A percentile compares a stretch with the other conserved stretches of the same genome.
Conservation (phyloP, 2,113 vertebrate species). For the Brachypteracias leptosomus region DNA sequence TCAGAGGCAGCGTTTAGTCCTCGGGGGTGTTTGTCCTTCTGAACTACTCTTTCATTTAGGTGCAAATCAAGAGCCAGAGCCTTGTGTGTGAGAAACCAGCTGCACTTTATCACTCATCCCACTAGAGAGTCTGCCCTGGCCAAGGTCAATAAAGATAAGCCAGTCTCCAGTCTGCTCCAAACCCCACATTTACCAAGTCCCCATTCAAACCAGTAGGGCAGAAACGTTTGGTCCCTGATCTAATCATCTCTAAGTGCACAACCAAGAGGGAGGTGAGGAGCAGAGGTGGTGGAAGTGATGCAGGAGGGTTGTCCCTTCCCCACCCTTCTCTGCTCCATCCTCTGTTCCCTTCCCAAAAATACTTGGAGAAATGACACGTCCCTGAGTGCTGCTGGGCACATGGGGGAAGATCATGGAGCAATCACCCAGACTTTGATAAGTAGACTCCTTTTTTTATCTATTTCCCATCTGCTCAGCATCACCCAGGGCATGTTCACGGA, state of each 20-base stretch:
- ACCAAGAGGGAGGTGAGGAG: background rate
- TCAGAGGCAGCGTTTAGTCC: constrained; percentile 46
- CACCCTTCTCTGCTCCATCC: background rate
- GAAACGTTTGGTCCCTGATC: fast-evolving
- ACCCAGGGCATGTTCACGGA: fast-evolving
- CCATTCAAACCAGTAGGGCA: background rate
- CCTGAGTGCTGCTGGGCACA: background rate
- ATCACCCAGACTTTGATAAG: background rate
- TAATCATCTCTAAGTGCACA: background rate
- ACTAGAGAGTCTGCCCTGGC: background rate
- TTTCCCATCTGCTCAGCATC: background rate
- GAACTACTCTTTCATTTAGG: constrained; percentile 57
- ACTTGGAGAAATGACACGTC: background rate
- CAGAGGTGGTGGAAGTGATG: background rate
- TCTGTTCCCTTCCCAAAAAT: background rate
- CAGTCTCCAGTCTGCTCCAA: background rate
- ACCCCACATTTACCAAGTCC: background rate
- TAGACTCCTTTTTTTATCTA: background rate
- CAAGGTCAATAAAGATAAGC: background rate
- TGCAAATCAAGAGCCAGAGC: constrained; percentile 55
- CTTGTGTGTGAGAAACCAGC: background rate
- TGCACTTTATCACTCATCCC: background rate
- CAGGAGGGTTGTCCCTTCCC: background rate
- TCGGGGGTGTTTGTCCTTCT: constrained; percentile 28
- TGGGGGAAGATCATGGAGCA: background rate